These are phyloP conservation scores for Herpailurus yagouaroundi DNA, from an alignment of 2,113 vertebrate genomes.

Conservation along the genomic window DNA sequence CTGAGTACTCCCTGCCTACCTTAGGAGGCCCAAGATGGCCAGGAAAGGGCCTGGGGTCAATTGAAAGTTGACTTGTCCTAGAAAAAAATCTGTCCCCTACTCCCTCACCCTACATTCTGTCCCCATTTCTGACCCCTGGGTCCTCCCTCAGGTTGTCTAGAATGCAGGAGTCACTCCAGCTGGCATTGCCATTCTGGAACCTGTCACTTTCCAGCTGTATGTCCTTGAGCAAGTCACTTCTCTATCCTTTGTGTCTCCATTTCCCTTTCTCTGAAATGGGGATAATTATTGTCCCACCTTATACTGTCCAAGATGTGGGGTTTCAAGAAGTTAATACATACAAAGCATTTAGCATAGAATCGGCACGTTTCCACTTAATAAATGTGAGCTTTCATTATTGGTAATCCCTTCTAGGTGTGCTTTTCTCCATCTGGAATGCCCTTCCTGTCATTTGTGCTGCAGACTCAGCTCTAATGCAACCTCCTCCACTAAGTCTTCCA, in stretches of 20 bases:
- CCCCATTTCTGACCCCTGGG: not conserved
- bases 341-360: not conserved
- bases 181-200: not conserved
- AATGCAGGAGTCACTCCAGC: not conserved
- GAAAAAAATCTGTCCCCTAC: not conserved
- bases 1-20: not conserved
- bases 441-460: not conserved
- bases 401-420: not conserved
- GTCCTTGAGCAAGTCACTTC: not conserved
- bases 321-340: not conserved
- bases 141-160: not conserved
- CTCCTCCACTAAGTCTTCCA: conserved; percentile 1
- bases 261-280: not conserved
- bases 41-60: not conserved
- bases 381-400: not conserved
- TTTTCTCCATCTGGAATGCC: not conserved
- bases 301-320: not conserved
- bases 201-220: not conserved
- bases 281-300: not conserved
- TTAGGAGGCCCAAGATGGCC: not conserved
- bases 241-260: not conserved
- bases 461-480: not conserved
- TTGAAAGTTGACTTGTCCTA: not conserved
- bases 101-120: not conserved
- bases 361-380: not conserved